Evolutionary conservation across 2,888 invertebrate genomes (phyloP).

Genomic region (Spodoptera exigua): DNA sequence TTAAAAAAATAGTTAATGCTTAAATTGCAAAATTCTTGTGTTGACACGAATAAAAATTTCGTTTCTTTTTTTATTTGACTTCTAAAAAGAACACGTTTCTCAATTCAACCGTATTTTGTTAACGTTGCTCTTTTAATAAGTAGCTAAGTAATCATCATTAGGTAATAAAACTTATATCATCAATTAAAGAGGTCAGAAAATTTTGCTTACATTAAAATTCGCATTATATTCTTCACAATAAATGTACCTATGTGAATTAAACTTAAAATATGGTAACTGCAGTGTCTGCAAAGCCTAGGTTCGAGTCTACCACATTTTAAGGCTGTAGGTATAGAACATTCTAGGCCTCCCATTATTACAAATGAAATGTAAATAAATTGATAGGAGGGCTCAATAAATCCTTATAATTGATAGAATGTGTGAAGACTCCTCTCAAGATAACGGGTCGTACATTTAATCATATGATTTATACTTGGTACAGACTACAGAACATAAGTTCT

Average conservation of each 20-base stretch:
- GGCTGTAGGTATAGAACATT: no score
- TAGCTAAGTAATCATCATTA: constrained; percentile 23
- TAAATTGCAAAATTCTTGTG: constrained; percentile 4
- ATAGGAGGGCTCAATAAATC: constrained; percentile 23
- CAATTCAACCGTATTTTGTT: no score
- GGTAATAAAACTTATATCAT: constrained; percentile 23
- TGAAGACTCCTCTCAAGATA: constrained; percentile 25
- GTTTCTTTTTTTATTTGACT: constrained; percentile 1
- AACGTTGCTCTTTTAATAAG: no score
- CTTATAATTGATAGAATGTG: constrained; percentile 19
- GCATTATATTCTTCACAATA: no score
- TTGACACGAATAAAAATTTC: constrained; percentile 5
- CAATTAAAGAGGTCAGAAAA: constrained; percentile 30
- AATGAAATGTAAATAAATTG: constrained; percentile 7
- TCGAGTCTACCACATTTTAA: no score
- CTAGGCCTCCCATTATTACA: neutral
- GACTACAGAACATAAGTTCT: constrained; percentile 5
- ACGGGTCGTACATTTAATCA: constrained; percentile 6
- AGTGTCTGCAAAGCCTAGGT: no score
- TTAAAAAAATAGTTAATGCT: neutral
- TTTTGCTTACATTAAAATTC: neutral
- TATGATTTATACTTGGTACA: constrained; percentile 17
- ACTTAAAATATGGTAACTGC: no score
- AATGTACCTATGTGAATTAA: no score
- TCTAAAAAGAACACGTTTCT: no score